phyloP scores from a whole-genome alignment of 2,797 vertebrate genomes.

The Zalophus californianus region DNA sequence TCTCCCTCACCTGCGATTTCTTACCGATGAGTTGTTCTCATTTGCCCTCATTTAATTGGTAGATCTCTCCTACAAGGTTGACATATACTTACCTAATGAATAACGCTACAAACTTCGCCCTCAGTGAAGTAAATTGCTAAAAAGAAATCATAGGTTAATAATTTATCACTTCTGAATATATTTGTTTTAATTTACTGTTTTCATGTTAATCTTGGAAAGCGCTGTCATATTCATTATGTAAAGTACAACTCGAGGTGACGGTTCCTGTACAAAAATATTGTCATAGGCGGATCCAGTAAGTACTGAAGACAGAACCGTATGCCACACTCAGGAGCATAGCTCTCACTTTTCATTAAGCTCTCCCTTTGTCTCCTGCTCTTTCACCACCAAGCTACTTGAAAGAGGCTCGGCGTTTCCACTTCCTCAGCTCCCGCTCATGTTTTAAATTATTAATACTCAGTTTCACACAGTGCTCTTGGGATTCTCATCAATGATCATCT shows the following conservation, averaged over 20 bases:
- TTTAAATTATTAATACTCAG: slow-evolving; percentile 60
- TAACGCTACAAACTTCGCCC: not conserved
- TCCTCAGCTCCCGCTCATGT: not conserved
- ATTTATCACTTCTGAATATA: slow-evolving; percentile 65
- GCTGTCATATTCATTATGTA: slow-evolving; percentile 43
- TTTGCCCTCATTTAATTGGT: not conserved
- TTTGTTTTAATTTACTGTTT: slow-evolving; percentile 70
- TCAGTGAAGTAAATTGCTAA: not conserved
- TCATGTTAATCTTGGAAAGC: slow-evolving; percentile 45
- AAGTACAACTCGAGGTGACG: slow-evolving; percentile 35
- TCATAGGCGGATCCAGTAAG: not conserved
- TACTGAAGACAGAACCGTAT: not conserved
- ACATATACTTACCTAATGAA: not conserved
- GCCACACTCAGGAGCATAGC: accelerated
- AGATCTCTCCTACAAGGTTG: not conserved
- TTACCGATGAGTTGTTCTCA: not conserved
- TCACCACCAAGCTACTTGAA: slow-evolving; percentile 54
- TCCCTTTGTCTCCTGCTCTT: not conserved
- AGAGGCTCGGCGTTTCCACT: not conserved
- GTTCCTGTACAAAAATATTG: slow-evolving; percentile 6
- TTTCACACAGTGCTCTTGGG: not conserved
- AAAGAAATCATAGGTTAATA: slow-evolving; percentile 56
- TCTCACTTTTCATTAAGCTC: not conserved
- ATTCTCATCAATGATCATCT: not conserved
- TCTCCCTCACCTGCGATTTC: not conserved